phyloP scores from a whole-genome alignment of 53 echinoderm and acorn worm genomes.

The Hippasteria phrygiana region DNA sequence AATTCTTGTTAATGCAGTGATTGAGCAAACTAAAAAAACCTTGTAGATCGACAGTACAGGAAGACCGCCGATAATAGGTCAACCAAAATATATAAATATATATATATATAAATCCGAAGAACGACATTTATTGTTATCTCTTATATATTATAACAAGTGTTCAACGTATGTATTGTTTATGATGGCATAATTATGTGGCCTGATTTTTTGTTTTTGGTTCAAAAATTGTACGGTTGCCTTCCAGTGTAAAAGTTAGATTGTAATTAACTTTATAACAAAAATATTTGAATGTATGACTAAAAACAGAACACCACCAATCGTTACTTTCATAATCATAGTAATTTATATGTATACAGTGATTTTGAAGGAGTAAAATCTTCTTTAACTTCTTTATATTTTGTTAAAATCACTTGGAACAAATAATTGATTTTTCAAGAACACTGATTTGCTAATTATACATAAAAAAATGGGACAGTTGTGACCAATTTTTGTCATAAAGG shows the following conservation, averaged over 20 bases:
- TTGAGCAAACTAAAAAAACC: not conserved
- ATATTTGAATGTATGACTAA: slow-evolving; percentile 30
- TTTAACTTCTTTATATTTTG: slow-evolving; percentile 60
- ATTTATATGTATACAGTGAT: slow-evolving; percentile 66
- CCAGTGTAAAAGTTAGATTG: slow-evolving; percentile 58
- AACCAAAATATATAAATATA: slow-evolving; percentile 1
- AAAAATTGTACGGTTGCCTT: slow-evolving; percentile 54
- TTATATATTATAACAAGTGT: slow-evolving; percentile 48
- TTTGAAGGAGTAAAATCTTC: slow-evolving; percentile 29
- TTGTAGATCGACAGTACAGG: slow-evolving; percentile 11
- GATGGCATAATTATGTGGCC: slow-evolving; percentile 46
- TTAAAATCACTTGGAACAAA: slow-evolving; percentile 62
- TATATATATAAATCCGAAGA: slow-evolving; percentile 17
- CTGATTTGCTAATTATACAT: slow-evolving; percentile 26
- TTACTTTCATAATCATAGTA: slow-evolving; percentile 65
- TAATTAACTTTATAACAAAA: slow-evolving; percentile 57
- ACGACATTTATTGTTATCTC: slow-evolving; percentile 33
- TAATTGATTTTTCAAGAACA: slow-evolving; percentile 36
- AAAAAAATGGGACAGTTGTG: slow-evolving; percentile 51
- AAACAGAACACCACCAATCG: slow-evolving; percentile 46
- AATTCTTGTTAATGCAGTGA: slow-evolving; percentile 67
- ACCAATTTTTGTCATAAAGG: slow-evolving; percentile 55
- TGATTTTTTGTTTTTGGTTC: slow-evolving; percentile 13
- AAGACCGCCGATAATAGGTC: not conserved
- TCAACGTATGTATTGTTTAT: slow-evolving; percentile 56